phyloP scores from a whole-genome alignment of 2,113 vertebrate genomes.

The Megalops atlanticus region DNA sequence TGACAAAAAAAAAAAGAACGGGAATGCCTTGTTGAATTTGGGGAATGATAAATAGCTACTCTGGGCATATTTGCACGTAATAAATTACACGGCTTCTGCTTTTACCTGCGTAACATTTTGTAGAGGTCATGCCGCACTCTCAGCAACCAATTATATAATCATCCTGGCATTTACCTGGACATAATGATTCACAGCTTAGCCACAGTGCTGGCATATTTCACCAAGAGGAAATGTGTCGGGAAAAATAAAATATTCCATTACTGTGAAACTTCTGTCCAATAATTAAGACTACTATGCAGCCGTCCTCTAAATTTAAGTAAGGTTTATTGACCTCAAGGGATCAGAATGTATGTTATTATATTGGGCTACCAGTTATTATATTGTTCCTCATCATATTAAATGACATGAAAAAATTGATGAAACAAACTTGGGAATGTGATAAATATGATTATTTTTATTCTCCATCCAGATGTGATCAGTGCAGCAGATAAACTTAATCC shows the following conservation, averaged over 20 bases:
- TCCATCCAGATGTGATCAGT: too few relatives aligned
- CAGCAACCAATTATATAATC: conserved; percentile 92
- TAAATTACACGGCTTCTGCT: conserved; percentile 76
- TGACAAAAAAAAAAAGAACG: conserved; percentile 32
- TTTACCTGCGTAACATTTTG: conserved; percentile 88
- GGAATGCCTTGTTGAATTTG: conserved; percentile 54
- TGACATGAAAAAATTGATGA: too few relatives aligned
- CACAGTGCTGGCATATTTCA: conserved; percentile 78
- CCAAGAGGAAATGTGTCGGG: conserved; percentile 38
- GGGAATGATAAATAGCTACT: conserved; percentile 77
- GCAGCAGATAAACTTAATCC: conserved; percentile 48
- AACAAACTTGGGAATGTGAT: too few relatives aligned
- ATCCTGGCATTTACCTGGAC: conserved; percentile 90
- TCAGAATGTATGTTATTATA: conserved; percentile 45
- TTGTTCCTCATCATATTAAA: too few relatives aligned
- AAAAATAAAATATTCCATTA: conserved; percentile 52
- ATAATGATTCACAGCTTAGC: conserved; percentile 81
- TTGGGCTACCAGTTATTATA: conserved; percentile 39
- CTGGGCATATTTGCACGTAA: conserved; percentile 76
- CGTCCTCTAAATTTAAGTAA: conserved; percentile 47
- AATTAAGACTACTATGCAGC: conserved; percentile 57
- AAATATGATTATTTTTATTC: too few relatives aligned
- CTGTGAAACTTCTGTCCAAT: conserved; percentile 52
- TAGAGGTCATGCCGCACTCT: conserved; percentile 80
- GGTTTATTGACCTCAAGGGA: conserved; percentile 56